Base-by-base conservation (phyloP, 2,888 invertebrate genomes). In the Choreutis nemorana region DNA sequence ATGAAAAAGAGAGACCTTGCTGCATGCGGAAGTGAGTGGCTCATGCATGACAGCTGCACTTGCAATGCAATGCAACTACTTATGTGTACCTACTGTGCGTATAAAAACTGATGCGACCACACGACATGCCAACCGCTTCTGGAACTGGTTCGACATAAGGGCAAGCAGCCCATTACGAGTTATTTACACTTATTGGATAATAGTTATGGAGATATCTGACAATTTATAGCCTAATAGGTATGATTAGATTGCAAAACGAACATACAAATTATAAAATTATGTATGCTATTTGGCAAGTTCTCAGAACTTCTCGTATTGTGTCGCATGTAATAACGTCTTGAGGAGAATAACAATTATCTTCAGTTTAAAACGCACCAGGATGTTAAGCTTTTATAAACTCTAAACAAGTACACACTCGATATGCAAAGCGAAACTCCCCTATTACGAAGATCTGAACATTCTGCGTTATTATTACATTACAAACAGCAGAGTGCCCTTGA, bases 391-490 rank as follows among this genome's bases (percentile, higher is more conserved):
- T 15, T 23, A 20, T 21, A 29, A 40, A 36, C 34, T 37, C 33
- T 28, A 18, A 26, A 27, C 28, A 46, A 39, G 37, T 44, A 39
- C 36, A 45, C 39, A 46, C 37, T 40, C 48, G 37, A 47, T 40
- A 47, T 50, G 49, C 50, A 48, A 39, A 50, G 42, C 41, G 40
- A 46, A 50, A 48, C 49, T 58, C 59, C 64, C 66, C 62, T 46
- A 47, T 47, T 43, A 45, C 41, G 49, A 56, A 54, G 47, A 58
- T 54, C 54, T 51, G 57, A 64, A 61, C 60, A 65, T 64, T 62
- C 50, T 61, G 57, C 45, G 49, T 60, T 66, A 66, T 75, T 77
- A 75, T 73, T 73, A 71, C 62, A 71, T 73, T 61, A 68, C 60
- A 63, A 61, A 56, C 54, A 55, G 41, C 54, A 53, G 50, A 71